Base-by-base conservation (phyloP, 2,113 vertebrate species). In the Panthera leo region DNA sequence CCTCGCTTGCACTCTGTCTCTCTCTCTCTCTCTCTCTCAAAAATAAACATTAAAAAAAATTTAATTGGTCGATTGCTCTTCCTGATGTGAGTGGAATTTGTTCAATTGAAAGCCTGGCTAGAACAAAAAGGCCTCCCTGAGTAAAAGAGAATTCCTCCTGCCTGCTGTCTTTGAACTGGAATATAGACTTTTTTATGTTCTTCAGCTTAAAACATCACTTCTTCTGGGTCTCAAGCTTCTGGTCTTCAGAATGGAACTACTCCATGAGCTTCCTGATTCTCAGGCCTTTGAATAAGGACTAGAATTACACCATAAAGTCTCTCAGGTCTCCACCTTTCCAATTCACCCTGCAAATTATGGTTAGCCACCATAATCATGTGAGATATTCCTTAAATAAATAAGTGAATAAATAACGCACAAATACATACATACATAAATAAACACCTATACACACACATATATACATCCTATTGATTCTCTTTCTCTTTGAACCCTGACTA, bases 251-350 rank as follows among this genome's bases (percentile, higher is more conserved):
- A 39, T 31, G 12, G 15, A 65, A 63, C 2, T 21, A 45, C 14
- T 34, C 9, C 23, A 18, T 25, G 15, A 25, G 10, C 31, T 68
- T 65, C 48, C 31, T 31, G 27, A 27, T 78, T 48, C 42, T 78
- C 15, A 2, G 51, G 68, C 36, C 29, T 73, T 58, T 58, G 39
- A 31, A 76, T 13, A 6, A 63, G 70, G 39, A 34, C 36, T 89
- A 21, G 36, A n/a, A 3, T 71, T 45, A 5, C 18, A 25, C 53
- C 3, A 0, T 16, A 23, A 25, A 2, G 25, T 11, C 1, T 15
- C 23, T 18, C 25, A 51, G 53, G n/a, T 65, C 36, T 76, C 58
- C 16, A 16, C 53, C n/a, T 75, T 23, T n/a, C 63, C 58, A 78
- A 18, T 2, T 73, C 83, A 48, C 53, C 21, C 2, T 53, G 45